Base-by-base conservation (phyloP, 1,140 invertebrate genomes). In the Dendroctonus ponderosae region DNA sequence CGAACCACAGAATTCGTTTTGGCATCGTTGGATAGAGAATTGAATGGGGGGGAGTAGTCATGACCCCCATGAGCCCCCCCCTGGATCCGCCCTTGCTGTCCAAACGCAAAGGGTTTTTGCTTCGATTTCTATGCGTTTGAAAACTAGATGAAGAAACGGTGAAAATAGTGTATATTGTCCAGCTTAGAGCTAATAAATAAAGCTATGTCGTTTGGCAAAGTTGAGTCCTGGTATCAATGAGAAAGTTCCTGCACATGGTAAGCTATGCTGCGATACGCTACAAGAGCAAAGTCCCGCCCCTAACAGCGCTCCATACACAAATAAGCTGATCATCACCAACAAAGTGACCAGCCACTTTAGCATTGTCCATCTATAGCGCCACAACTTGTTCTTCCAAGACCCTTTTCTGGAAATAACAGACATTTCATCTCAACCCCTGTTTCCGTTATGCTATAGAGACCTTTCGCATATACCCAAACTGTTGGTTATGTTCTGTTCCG, bases 231-330 rank as follows among this genome's bases (percentile, higher is more conserved):
- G 60, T 5, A 68, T n/a, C 38, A 57, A 14, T 9, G 59, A 58
- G 9, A 68, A 68, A 6, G 60, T 58, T 8, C 61, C 56, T 5
- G 52, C 54, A 46, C 66, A 68, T 8, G 66, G 58, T 7, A 60
- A 38, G n/a, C 58, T 60, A 43, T 60, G 56, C 9, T 63, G 46
- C n/a, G 67, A 60, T 15, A 69, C 37, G 50, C 67, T 40, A 51
- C 58, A 67, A 5, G 70, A 66, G 50, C 70, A 71, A 26, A 71
- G 14, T 9, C 70, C 67, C 6, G 70, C 70, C 8, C 70, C 70
- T 0, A 71, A 42, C 51, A 71, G 26, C 3, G 70, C 67, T 40
- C 70, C 70, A 60, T 71, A 71, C 3, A 68, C 37, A 49, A 71
- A 71, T 9, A 71, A 39, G 50, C 62, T 59, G 6, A 69, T 40